These are phyloP conservation scores for Chamaetylas fuelleborni DNA, from an alignment of 2,113 vertebrate species.

Conservation along the genomic window DNA sequence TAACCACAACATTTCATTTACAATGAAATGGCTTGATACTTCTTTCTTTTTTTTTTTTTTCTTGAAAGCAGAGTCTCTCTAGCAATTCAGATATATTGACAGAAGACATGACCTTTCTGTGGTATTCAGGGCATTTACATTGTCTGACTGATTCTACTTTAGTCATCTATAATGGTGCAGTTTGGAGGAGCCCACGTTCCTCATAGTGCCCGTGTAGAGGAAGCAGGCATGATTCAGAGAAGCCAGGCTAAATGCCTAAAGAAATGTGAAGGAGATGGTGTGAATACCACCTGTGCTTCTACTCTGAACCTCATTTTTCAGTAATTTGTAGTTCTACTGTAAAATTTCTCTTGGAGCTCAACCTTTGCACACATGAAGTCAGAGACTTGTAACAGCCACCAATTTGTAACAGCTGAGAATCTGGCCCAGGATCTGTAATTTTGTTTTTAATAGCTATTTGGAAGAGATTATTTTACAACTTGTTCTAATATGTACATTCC, in stretches of 20 bases:
- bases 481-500: slow-evolving; percentile 50
- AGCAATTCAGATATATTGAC: not conserved
- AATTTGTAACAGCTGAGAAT: slow-evolving; percentile 59
- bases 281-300: slow-evolving; percentile 5
- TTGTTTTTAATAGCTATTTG: slow-evolving; percentile 57
- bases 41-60: not conserved
- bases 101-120: not conserved
- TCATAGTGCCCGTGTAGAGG: not conserved
- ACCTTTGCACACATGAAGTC: not conserved
- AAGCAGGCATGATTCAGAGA: not conserved
- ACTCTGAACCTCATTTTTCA: slow-evolving; percentile 17
- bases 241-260: not conserved
- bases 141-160: not conserved
- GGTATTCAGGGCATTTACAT: not conserved
- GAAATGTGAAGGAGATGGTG: not conserved
- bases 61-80: not conserved
- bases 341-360: slow-evolving; percentile 27
- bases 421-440: slow-evolving; percentile 45
- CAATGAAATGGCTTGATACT: not conserved
- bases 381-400: slow-evolving; percentile 28
- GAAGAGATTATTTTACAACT: slow-evolving; percentile 61
- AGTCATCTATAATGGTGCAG: not conserved
- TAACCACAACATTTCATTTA: not conserved
- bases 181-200: not conserved
- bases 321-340: not conserved